Base-by-base conservation (phyloP, 30 jellyfish, hydroid and myxozoan species). In the Haliclystus octoradiatus region DNA sequence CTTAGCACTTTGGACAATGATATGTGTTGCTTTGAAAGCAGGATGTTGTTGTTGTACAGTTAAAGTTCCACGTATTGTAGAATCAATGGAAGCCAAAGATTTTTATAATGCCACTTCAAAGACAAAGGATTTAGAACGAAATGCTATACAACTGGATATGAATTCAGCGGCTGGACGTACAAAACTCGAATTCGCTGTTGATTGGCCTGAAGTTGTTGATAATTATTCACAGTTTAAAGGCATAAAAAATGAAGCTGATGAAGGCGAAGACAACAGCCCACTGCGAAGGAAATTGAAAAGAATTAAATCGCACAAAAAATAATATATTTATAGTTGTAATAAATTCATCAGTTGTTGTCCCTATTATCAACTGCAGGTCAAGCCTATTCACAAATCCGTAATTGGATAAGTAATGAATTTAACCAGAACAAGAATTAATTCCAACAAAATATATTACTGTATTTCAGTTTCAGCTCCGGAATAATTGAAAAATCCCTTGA, bases 21-120 rank as follows among this genome's bases (percentile, higher is more conserved):
- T 81, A 34, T 69, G 75, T 32, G 78, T 88, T 22, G 40, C 73
- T 22, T 34, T 80, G 80, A 81, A 65, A 50, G 66, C 93, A 27
- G 65, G 65, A 70, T 76, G 94, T 53, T 88, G 97, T 71, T 88
- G 97, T 68, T 88, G 94, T 9, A 57, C 12, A 23, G 23, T 22
- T 57, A 57, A 26, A 5, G 33, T 57, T 57, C 33, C 69, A 26
- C 28, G 9, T 9, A 57, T 22, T 9, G 33, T 19, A 57, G 33
- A 57, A 22, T 5, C 5, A 5, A 22, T 57, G 28, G 69, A 57
- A 22, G 69, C 28, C 13, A 57, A 19, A 14, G 33, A 26, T 5
- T 22, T 22, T 40, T 40, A 40, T 19, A 40, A 40, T 19, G 57
- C 57, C 19, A 9, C 14, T 40, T 40, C 57, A 40, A 40, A 19